Percentiles rank a stretch among this genome's conserved stretches.
Evolutionary conservation across 1,140 invertebrate genomes (phyloP).

Genomic region (Cherax destructor): DNA sequence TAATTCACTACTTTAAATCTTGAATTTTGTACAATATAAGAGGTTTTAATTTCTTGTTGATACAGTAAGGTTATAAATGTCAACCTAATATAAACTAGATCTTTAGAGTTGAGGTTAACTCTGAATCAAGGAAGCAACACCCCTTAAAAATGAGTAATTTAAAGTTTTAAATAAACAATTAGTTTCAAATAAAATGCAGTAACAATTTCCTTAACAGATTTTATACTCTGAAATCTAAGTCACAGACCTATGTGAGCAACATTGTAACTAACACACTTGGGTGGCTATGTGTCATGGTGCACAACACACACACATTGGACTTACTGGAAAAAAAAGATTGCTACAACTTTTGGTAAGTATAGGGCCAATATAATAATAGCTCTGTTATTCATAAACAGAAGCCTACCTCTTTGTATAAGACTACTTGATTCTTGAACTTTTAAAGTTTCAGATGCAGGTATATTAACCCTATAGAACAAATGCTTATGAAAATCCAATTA

Average conservation of each 20-base stretch:
- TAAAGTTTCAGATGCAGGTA: neutral
- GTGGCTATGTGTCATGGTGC: neutral
- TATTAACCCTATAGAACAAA: slow-evolving; percentile 9
- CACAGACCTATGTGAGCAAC: neutral
- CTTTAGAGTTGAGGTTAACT: no score
- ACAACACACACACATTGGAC: slow-evolving; percentile 4
- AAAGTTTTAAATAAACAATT: neutral
- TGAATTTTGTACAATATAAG: no score
- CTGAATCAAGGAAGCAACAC: no score
- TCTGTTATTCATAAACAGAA: neutral
- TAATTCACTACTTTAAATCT: no score
- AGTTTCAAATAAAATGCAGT: neutral
- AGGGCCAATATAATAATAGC: neutral
- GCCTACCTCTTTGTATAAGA: neutral
- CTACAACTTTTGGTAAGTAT: neutral
- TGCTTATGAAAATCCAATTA: neutral
- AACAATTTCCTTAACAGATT: neutral
- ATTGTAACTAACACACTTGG: neutral
- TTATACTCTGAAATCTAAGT: neutral
- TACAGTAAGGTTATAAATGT: no score
- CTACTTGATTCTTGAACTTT: neutral
- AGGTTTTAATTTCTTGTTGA: no score
- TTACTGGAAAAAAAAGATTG: neutral
- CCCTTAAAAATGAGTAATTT: no score
- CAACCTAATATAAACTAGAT: no score